Base-by-base conservation (phyloP, 2,888 invertebrate species). In the Sarcophaga variegata region DNA sequence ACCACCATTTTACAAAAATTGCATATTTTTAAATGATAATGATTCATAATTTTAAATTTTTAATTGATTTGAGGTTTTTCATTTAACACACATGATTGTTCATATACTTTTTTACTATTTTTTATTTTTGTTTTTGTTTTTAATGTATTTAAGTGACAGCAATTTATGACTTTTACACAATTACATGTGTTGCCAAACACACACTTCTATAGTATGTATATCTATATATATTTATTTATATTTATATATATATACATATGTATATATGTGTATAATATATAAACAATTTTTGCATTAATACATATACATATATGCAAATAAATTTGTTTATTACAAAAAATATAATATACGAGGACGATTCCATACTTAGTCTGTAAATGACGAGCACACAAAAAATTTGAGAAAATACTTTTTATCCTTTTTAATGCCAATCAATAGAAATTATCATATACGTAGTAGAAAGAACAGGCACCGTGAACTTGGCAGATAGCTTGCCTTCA, bases 51-150 rank as follows among this genome's bases (percentile, higher is more conserved):
- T 80, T 86, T 63, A 66, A 79, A 80, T 72, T 86, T 72, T 71
- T 76, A 83, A 83, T 86, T 83, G 72, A 79, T 86, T 77, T 86
- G 75, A 82, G 79, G 82, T 81, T 86, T 82, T 82, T 22, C 37
- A 63, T 82, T 77, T 71, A 77, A 66, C 72, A 71, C 62, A 79
- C 54, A 86, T 76, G 77, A 77, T 72, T 85, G 80, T 70, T 82
- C 74, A 75, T 74, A 69, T 70, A 69, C 22, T 78, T 45, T 63
- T 37, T 2, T 10, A 0, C 8, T 2, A 2, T 10, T 37, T 37
- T 37, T 37, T 10, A 37, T 37, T 37, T 60, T 6, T 45, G 37
- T 12, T 54, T 72, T 17, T 59, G 49, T 78, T 72, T 63, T 63
- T 64, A 70, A 75, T 82, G 67, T 78, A 67, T 82, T 85, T 78